Evolutionary conservation across 2,888 invertebrate species (phyloP), one percentile per base, ranked within the genome.

Genomic region (Trissoscelio sp.): DNA sequence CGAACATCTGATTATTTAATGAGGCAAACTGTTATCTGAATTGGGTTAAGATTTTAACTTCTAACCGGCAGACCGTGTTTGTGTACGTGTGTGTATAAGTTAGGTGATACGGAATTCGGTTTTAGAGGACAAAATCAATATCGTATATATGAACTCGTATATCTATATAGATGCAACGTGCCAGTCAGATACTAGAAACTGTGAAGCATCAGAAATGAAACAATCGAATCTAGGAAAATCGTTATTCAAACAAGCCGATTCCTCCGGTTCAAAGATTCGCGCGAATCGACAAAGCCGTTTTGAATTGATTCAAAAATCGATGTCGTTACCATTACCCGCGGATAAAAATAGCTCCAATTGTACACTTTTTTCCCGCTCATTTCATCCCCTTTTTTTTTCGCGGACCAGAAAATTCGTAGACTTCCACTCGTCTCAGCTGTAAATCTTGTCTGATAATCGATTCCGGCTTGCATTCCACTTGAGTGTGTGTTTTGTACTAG

Each of bases 361-460:
- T 37, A 20, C 42, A 5, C 16, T 34, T 64, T 64, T 24, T 66
- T 20, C 1, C 11, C 14, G 6, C 11, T 12, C 34, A 14, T 64
- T 46, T 37, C 51, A 37, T 28, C n/a, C 18, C 24, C 16, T 34
- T 20, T 69, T 69, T 44, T 55, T 58, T n/a, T n/a, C n/a, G n/a
- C 58, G 28, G 37, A 3, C 14, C 37, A 70, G 5, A 42, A 66
- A 75, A 66, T 66, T 75, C 48, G 31, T 12, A 39, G 48, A 3
- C 28, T 16, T 31, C 34, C 67, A 48, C 67, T 75, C 75, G 62
- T 70, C 70, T 78, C 20, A 46, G 55, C 39, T 44, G 79, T 60
- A 69, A 75, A 80, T 80, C 80, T 80, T 64, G 80, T 31, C 64
- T 70, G 74, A 70, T 75, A 80, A 80, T 80, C 80, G 80, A 80